These are phyloP conservation scores for Enteromius thamalakanensis DNA, from an alignment of 2,797 vertebrate genomes.

Conservation along the genomic window DNA sequence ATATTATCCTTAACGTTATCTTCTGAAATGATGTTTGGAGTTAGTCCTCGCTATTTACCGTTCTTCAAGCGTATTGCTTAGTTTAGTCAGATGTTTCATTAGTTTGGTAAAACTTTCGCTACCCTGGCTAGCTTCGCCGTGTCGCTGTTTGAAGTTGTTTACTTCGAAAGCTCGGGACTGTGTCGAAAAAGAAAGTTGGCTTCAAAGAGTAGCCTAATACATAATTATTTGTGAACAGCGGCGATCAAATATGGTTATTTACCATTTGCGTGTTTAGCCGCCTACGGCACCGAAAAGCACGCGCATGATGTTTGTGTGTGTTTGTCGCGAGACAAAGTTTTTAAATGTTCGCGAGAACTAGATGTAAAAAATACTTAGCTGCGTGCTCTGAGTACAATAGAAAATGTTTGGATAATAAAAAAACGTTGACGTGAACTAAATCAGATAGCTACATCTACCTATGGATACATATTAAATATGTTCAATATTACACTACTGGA, in stretches of 20 bases:
- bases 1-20: background rate
- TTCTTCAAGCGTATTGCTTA: background rate
- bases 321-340: background rate
- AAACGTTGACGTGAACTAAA: background rate
- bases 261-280: background rate
- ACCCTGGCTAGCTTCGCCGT: background rate
- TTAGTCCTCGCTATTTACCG: background rate
- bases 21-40: background rate
- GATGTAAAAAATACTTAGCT: background rate
- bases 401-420: background rate
- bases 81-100: conserved; percentile 1
- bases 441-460: no score
- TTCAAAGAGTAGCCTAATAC: no score
- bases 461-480: background rate
- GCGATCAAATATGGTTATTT: background rate
- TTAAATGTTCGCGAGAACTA: background rate
- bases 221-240: background rate
- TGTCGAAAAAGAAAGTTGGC: background rate
- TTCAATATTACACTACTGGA: background rate
- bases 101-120: conserved; percentile 25
- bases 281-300: conserved; percentile 13
- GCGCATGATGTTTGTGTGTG: background rate
- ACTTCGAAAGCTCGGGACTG: background rate
- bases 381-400: background rate
- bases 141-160: conserved; percentile 4